These are phyloP conservation scores for Anagrus nilaparvatae DNA, from an alignment of 1,140 invertebrate genomes.

Conservation along the genomic window DNA sequence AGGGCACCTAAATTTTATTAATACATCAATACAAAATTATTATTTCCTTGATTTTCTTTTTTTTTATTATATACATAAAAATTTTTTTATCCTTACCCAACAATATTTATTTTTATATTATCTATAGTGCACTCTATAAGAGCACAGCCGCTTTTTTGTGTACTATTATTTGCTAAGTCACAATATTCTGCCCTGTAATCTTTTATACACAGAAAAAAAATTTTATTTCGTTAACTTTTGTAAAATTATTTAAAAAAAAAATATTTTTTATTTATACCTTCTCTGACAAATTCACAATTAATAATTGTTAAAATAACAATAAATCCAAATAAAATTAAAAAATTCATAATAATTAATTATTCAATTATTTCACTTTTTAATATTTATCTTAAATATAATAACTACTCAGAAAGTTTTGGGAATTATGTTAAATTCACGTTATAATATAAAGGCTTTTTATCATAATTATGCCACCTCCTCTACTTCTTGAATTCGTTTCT, in stretches of 20 bases:
- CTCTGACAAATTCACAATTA: neutral
- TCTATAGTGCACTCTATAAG: conserved; percentile 6
- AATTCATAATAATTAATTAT: conserved; percentile 1
- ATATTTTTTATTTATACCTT: conserved; percentile 3
- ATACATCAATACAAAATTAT: too few relatives aligned
- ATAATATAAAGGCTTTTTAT: too few relatives aligned
- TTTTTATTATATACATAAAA: too few relatives aligned
- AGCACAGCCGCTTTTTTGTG: conserved; percentile 3
- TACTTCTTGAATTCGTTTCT: too few relatives aligned
- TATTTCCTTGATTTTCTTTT: neutral
- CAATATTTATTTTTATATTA: neutral
- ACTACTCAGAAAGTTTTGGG: too few relatives aligned
- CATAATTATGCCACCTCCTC: too few relatives aligned
- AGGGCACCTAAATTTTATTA: conserved; percentile 5
- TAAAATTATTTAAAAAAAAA: neutral
- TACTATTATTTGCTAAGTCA: conserved; percentile 7
- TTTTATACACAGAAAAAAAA: neutral
- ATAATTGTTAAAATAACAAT: neutral
- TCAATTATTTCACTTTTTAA: too few relatives aligned
- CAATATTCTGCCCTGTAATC: neutral
- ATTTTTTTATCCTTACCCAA: conserved; percentile 4
- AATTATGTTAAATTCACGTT: too few relatives aligned
- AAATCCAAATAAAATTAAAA: neutral
- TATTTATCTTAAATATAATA: too few relatives aligned
- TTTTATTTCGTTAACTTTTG: neutral